phyloP scores from a whole-genome alignment of 2,888 invertebrate species.

The Plebejus anna region DNA sequence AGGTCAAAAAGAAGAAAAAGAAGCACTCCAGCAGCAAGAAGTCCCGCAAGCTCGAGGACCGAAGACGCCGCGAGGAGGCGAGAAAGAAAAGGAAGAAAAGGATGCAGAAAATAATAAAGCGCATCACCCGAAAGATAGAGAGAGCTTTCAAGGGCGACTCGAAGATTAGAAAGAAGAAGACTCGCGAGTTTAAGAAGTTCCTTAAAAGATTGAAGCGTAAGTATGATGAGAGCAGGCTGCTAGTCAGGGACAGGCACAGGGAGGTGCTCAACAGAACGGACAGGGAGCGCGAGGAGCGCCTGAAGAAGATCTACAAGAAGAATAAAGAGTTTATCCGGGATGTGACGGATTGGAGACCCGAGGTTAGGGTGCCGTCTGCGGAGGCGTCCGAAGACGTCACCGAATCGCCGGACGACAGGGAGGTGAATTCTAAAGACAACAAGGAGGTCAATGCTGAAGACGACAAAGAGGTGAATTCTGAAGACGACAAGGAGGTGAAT shows the following conservation, averaged over 20 bases:
- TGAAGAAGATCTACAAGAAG: constrained; percentile 49
- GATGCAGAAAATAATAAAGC: constrained; percentile 54
- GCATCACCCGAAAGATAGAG: constrained; percentile 54
- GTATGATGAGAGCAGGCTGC: constrained; percentile 55
- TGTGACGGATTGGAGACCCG: constrained; percentile 55
- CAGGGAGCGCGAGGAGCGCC: constrained; percentile 42
- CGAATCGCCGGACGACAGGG: background rate
- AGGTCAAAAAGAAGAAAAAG: constrained; percentile 41
- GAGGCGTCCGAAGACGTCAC: background rate
- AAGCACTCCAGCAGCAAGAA: constrained; percentile 39
- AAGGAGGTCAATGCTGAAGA: no score
- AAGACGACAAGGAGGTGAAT: no score
- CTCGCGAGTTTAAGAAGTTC: constrained; percentile 60
- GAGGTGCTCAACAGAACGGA: constrained; percentile 54
- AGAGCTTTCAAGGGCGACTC: constrained; percentile 60
- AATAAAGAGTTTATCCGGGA: constrained; percentile 55
- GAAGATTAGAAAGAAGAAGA: constrained; percentile 52
- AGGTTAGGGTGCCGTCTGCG: constrained; percentile 50
- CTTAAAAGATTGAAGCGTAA: constrained; percentile 56
- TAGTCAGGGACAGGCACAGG: constrained; percentile 57
- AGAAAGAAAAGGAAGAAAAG: constrained; percentile 51
- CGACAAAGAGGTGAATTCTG: no score
- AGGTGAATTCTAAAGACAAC: no score
- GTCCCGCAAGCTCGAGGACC: constrained; percentile 39
- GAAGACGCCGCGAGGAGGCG: constrained; percentile 42